Evolutionary conservation across 1,140 invertebrate genomes (phyloP).

Genomic region (Notospermus geniculatus): DNA sequence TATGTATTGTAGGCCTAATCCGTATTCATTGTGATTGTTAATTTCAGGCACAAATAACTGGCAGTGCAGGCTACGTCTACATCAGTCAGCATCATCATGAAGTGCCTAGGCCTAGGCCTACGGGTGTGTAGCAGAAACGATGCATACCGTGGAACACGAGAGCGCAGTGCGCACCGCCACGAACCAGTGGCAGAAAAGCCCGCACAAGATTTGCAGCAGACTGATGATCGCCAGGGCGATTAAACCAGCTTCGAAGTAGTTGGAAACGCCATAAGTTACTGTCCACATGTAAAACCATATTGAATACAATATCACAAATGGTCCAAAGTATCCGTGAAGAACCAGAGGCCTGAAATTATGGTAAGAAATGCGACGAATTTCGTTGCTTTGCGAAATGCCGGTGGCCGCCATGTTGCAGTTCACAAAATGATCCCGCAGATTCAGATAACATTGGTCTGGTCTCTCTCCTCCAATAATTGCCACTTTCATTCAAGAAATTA

Average conservation of each 20-base stretch:
- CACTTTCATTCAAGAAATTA: no score
- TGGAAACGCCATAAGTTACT: slow-evolving; percentile 71
- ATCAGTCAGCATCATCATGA: no score
- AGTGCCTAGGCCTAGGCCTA: no score
- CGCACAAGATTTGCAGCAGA: slow-evolving; percentile 83
- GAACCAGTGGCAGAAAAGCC: slow-evolving; percentile 96
- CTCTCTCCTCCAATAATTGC: no score
- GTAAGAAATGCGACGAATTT: slow-evolving; percentile 48
- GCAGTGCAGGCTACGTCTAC: no score
- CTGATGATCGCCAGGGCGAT: slow-evolving; percentile 81
- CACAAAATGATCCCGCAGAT: no score
- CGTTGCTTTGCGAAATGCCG: slow-evolving; percentile 13
- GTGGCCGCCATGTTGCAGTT: no score
- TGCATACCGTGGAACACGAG: slow-evolving; percentile 69
- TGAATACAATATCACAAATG: slow-evolving; percentile 67
- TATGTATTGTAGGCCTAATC: no score
- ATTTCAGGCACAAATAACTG: no score
- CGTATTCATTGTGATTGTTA: slow-evolving; percentile 1
- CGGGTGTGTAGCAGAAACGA: no score
- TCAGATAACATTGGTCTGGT: no score
- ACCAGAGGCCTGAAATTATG: slow-evolving; percentile 61
- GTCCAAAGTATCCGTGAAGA: slow-evolving; percentile 79
- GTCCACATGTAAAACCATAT: slow-evolving; percentile 85
- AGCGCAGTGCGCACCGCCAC: slow-evolving; percentile 86
- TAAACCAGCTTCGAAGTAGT: slow-evolving; percentile 86